These are phyloP conservation scores for Lophius piscatorius DNA, from an alignment of 2,113 vertebrate genomes.

Conservation along the genomic window DNA sequence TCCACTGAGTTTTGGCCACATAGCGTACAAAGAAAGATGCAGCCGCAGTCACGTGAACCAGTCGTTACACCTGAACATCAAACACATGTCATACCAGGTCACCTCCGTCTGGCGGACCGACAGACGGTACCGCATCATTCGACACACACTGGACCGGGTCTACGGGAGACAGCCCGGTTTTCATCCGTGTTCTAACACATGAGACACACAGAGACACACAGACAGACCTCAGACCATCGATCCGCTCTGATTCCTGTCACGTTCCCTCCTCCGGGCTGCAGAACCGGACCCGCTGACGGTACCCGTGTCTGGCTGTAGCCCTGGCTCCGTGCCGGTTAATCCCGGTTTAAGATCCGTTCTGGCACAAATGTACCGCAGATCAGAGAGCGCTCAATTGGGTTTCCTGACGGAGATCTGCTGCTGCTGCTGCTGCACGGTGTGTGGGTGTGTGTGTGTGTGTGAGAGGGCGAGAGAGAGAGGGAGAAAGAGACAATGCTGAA, in stretches of 20 bases:
- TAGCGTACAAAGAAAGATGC: not conserved
- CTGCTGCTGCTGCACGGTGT: slow-evolving; percentile 14
- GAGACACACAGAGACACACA: not conserved
- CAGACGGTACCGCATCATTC: not conserved
- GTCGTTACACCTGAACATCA: not conserved
- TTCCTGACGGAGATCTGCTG: slow-evolving; percentile 10
- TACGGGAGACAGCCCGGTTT: too few relatives aligned
- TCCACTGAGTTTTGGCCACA: not conserved
- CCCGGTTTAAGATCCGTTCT: not conserved
- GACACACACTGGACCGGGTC: not conserved
- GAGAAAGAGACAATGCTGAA: not conserved
- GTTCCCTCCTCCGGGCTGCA: slow-evolving; percentile 22
- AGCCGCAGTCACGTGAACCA: not conserved
- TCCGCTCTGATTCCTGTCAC: slow-evolving; percentile 29
- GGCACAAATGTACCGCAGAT: not conserved
- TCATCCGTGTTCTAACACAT: too few relatives aligned
- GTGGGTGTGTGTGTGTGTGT: not conserved
- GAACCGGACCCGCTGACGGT: slow-evolving; percentile 18
- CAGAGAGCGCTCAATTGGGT: slow-evolving; percentile 16
- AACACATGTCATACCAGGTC: slow-evolving; percentile 15
- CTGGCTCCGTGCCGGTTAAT: not conserved
- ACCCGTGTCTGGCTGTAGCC: not conserved
- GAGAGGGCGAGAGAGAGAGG: not conserved
- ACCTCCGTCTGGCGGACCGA: not conserved
- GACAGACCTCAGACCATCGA: slow-evolving; percentile 39